A percentile compares a stretch with the other conserved stretches of the same genome.
Conservation (phyloP, 2,113 vertebrate species). For the Salvator merianae region DNA sequence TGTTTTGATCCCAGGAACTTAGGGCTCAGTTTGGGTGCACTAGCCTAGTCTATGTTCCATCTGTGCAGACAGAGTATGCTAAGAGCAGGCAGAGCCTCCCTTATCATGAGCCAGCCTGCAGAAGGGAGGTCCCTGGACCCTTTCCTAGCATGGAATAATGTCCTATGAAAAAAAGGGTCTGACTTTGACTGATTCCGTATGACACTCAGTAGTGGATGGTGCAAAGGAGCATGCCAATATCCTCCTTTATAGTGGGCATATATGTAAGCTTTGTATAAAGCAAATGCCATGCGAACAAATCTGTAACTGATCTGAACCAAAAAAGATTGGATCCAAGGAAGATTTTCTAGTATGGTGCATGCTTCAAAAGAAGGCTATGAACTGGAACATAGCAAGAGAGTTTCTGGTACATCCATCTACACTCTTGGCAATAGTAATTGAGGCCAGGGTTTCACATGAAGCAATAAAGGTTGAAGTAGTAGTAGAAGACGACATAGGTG, state of each 20-base stretch:
- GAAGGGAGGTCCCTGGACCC: no score
- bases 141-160: no score
- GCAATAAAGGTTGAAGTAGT: neutral
- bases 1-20: no score
- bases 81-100: no score
- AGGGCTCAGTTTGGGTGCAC: no score
- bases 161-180: no score
- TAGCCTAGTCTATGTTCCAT: no score
- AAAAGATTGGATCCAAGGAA: neutral
- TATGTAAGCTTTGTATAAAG: neutral
- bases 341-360: neutral
- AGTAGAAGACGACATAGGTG: neutral
- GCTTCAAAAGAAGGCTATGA: neutral
- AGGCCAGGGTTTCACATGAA: neutral
- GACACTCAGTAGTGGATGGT: no score
- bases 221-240: neutral
- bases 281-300: neutral
- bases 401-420: neutral
- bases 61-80: no score
- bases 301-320: neutral
- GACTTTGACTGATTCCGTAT: no score
- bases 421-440: neutral
- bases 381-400: no score
- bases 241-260: neutral
- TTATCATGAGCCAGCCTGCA: no score